A percentile compares a stretch with the other conserved stretches of the same genome.
Conservation (phyloP, 2,797 vertebrate species). For the Hirundo rustica region DNA sequence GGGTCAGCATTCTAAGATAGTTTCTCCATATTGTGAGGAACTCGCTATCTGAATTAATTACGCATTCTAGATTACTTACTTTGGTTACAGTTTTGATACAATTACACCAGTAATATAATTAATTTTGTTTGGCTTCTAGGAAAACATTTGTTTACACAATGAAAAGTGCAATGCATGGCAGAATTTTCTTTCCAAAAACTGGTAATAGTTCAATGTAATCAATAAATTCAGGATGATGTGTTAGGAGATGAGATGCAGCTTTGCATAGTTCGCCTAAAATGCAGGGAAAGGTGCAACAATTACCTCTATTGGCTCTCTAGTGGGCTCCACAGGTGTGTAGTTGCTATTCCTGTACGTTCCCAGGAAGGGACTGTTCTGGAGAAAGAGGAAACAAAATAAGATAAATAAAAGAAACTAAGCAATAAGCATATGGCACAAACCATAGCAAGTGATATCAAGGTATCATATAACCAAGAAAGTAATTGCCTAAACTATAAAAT, state of each 20-base stretch:
- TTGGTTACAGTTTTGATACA: not conserved
- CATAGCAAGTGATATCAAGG: not conserved
- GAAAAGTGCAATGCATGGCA: not conserved
- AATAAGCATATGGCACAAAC: not conserved
- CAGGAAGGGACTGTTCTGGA: constrained; percentile 78
- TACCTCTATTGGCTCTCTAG: constrained; percentile 76
- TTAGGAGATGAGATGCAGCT: not conserved
- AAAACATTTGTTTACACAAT: not conserved
- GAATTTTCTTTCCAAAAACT: not conserved
- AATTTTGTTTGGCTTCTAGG: not conserved
- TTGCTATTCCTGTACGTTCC: constrained; percentile 84
- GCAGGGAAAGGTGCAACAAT: not conserved
- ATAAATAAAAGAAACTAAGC: not conserved
- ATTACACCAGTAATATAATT: not conserved
- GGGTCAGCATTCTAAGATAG: not conserved
- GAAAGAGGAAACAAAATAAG: not conserved
- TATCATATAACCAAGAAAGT: not conserved
- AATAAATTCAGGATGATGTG: not conserved
- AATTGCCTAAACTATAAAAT: not conserved
- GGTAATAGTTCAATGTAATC: not conserved
- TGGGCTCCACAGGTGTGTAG: constrained; percentile 74
- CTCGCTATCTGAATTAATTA: not conserved
- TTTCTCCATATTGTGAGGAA: not conserved
- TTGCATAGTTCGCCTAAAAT: not conserved
- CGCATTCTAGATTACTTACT: not conserved